Evolutionary conservation across 2,113 vertebrate species (phyloP), one percentile per base, ranked within the genome.

Genomic region (Bos indicus): DNA sequence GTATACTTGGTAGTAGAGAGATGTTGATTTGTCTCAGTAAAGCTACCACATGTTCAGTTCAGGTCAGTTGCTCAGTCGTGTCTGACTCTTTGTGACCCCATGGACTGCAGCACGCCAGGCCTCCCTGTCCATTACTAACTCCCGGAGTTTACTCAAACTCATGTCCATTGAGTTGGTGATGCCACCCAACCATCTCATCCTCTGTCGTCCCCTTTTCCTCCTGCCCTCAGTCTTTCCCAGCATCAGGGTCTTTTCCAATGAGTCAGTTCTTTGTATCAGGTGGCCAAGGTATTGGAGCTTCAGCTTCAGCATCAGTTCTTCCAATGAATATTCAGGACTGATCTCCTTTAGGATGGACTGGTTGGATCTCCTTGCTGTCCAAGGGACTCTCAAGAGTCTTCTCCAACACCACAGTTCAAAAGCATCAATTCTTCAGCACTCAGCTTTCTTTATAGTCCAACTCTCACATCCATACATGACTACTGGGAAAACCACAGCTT

Each of bases 1-100:
- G 6, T 33, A 2, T 21, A 0, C 4, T 3, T 8, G 11, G 11
- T 5, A 17, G 2, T 5, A 36, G 28, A 19, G 5, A 11, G 7
- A 6, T 6, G 14, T 1, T 33, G 17, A 3, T 60, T 23, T 30
- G 36, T 60, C 64, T 88, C 56, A 23, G 46, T 48, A 19, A 19
- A 57, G 67, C 43, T 21, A 6, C 33, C 57, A 48, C 4, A 0
- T 0, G 5, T 36, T 71, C n/a, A 71, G 19, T 21, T 36, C n/a
- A 36, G n/a, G 10, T 19, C 64, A 36, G 17, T 36, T 2, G 0
- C 19, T 71, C 64, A 36, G 64, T 36, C 19, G 0, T 71, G 64
- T 71, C n/a, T 0, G 19, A 71, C 64, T 36, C 64, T 71, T 36
- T 71, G 64, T 0, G 9, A 21, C n/a, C 64, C 17, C 17, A 71